phyloP scores from a whole-genome alignment of 2,888 invertebrate species.

The Nomada lathburiana region DNA sequence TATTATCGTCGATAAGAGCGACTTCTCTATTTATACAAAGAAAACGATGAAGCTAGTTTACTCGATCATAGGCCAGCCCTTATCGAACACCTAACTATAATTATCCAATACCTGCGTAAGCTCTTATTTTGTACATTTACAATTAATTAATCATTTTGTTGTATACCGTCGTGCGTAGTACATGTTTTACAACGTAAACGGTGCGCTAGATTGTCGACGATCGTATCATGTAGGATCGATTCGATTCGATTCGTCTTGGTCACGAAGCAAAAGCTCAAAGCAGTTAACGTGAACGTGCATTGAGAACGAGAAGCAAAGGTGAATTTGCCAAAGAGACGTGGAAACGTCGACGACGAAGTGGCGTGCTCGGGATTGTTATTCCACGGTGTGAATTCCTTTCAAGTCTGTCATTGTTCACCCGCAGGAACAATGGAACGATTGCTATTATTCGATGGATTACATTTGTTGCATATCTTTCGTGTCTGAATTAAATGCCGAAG shows the following conservation, averaged over 20 bases:
- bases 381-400: conserved; percentile 25
- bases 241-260: conserved; percentile 13
- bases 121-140: conserved; percentile 42
- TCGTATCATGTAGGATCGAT: neutral
- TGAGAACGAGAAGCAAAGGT: conserved; percentile 66
- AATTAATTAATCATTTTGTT: conserved; percentile 16
- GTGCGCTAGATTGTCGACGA: conserved; percentile 5
- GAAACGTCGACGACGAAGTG: conserved; percentile 50
- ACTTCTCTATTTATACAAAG: conserved; percentile 44
- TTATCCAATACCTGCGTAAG: conserved; percentile 17
- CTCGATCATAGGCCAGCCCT: neutral
- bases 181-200: conserved; percentile 19
- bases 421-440: neutral
- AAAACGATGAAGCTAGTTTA: neutral
- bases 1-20: conserved; percentile 27
- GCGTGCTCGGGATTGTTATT: conserved; percentile 43
- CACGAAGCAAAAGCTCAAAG: conserved; percentile 36
- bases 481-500: no score
- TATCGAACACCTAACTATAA: conserved; percentile 7
- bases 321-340: conserved; percentile 76
- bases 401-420: neutral
- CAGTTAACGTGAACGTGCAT: conserved; percentile 29
- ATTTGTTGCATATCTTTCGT: neutral
- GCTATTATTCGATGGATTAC: neutral
- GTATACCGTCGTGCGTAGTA: no score